Evolutionary conservation across 35 echinoderm and acorn worm species (phyloP).

Genomic region (Chiridota heheva): DNA sequence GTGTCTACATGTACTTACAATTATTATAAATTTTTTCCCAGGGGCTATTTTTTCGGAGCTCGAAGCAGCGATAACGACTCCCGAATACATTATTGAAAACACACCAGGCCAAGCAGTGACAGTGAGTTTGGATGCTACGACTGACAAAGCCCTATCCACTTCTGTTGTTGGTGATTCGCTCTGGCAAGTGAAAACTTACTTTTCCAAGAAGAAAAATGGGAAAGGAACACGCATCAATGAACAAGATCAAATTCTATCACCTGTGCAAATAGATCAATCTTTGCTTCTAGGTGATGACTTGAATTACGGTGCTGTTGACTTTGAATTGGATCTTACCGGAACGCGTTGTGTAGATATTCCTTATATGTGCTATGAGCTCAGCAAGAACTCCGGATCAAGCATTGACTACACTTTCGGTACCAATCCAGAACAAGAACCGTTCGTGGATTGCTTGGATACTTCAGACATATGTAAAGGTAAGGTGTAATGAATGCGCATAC

Average conservation of each 20-base stretch:
- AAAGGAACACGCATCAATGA: slow-evolving; percentile 27
- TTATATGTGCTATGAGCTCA: slow-evolving; percentile 73
- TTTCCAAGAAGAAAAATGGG: slow-evolving; percentile 11
- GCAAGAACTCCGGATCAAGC: slow-evolving; percentile 61
- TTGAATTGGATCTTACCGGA: slow-evolving; percentile 69
- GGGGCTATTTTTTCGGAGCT: slow-evolving; percentile 33
- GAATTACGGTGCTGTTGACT: slow-evolving; percentile 35
- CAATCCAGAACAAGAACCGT: slow-evolving; percentile 55
- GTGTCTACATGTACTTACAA: too few relatives aligned
- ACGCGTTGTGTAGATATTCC: slow-evolving; percentile 62
- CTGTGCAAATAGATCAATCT: not conserved
- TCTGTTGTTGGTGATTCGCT: slow-evolving; percentile 22
- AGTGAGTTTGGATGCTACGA: slow-evolving; percentile 21
- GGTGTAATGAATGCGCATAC: too few relatives aligned
- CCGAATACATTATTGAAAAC: slow-evolving; percentile 33
- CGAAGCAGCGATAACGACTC: slow-evolving; percentile 8
- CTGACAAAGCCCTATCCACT: slow-evolving; percentile 10
- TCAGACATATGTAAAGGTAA: slow-evolving; percentile 83
- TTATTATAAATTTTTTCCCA: not conserved
- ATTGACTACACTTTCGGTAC: slow-evolving; percentile 74
- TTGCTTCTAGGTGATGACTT: slow-evolving; percentile 33
- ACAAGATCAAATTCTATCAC: slow-evolving; percentile 40
- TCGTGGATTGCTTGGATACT: slow-evolving; percentile 65
- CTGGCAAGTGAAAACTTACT: slow-evolving; percentile 42
- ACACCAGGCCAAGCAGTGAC: slow-evolving; percentile 2